Base-by-base conservation (phyloP, 2,888 invertebrate genomes). In the Nomada fabriciana region DNA sequence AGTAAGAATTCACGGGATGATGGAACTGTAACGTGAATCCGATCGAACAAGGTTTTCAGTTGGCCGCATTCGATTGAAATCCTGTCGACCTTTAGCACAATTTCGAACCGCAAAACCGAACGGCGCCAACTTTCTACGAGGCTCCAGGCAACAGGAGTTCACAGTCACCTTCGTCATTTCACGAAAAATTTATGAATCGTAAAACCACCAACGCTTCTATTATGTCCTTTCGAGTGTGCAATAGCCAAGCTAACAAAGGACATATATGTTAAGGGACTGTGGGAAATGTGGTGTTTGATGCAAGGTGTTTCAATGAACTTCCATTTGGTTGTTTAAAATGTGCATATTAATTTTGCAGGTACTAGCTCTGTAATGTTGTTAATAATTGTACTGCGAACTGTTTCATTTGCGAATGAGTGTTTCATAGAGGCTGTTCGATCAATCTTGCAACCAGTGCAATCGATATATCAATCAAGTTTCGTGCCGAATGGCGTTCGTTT, bases 11-110 rank as follows among this genome's bases (percentile, higher is more conserved):
- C 7, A 25, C 52, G 57, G 15, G 64, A 65, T n/a, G 7, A 60
- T 52, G 55, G 13, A 42, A 20, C 10, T 55, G 55, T 50, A 55
- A 63, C 10, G 36, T 23, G 53, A 2, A 70, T 15, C 18, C 20
- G n/a, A 70, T 81, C 29, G 57, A 74, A 59, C 47, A 55, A 61
- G 60, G 61, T 73, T 74, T 70, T 53, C 70, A 61, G 67, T 57
- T 57, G 53, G 36, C 64, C 42, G 60, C 47, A 53, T 63, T 64
- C 69, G 65, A 69, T 55, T 61, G 75, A 78, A 73, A 75, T 78
- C 55, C 5, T 47, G 55, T n/a, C 74, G 76, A 79, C 79, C 79
- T 84, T 82, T 84, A 76, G 71, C 74, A 74, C n/a, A 60, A 74
- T 76, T 76, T 74, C 81, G 72, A 81, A 65, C 63, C 76, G 65